phyloP scores from a whole-genome alignment of 2,888 invertebrate genomes.

The Slavum lentiscoides region DNA sequence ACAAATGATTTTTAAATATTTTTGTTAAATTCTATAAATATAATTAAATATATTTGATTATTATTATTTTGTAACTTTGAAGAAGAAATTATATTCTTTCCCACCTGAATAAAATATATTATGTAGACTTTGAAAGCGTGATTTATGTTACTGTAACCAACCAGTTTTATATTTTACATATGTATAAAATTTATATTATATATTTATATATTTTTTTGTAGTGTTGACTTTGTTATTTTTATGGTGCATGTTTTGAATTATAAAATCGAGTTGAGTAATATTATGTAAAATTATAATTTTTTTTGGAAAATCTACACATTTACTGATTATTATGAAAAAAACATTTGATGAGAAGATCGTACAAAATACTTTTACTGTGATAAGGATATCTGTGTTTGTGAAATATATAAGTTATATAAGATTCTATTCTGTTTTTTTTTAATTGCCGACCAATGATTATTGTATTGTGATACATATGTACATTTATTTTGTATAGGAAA shows the following conservation, averaged over 20 bases:
- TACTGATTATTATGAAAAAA: conserved; percentile 11
- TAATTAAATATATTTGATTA: conserved; percentile 52
- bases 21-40: conserved; percentile 52
- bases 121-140: conserved; percentile 20
- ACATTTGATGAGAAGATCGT: conserved; percentile 44
- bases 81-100: conserved; percentile 21
- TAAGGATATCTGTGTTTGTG: conserved; percentile 42
- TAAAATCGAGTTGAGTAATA: conserved; percentile 14
- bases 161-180: conserved; percentile 34
- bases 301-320: conserved; percentile 21
- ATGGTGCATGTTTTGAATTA: conserved; percentile 48
- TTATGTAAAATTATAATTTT: conserved; percentile 27
- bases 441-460: no score
- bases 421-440: conserved; percentile 1
- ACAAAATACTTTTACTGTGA: conserved; percentile 50
- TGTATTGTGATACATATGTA: no score
- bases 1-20: conserved; percentile 46
- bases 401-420: conserved; percentile 26
- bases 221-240: conserved; percentile 26
- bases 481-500: no score
- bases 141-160: conserved; percentile 35
- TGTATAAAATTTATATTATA: background rate
- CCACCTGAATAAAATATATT: conserved; percentile 27
- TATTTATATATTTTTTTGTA: conserved; percentile 16
- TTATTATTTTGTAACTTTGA: conserved; percentile 40